Evolutionary conservation across 1,140 invertebrate genomes (phyloP).

Genomic region (Drosophila equinoxialis): DNA sequence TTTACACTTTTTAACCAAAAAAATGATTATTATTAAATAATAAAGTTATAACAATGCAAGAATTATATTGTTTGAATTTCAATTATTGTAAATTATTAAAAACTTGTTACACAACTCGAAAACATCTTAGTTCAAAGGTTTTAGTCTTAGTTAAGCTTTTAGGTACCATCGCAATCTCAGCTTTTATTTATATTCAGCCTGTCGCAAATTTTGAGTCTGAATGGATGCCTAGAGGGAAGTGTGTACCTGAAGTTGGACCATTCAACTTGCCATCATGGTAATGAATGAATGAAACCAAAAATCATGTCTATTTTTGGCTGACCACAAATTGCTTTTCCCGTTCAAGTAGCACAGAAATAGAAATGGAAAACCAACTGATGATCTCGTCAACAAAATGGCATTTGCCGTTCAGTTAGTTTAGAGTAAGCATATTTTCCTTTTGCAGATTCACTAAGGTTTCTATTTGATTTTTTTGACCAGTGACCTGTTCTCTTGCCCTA

Average conservation of each 20-base stretch:
- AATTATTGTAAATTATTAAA: no score
- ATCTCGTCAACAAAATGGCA: conserved; percentile 37
- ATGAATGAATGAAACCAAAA: not conserved
- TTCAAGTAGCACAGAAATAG: not conserved
- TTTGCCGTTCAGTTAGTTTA: conserved; percentile 30
- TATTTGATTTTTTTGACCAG: not conserved
- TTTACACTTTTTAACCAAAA: no score
- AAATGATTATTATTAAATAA: no score
- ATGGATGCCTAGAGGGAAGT: no score
- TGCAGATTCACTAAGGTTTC: not conserved
- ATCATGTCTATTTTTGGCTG: not conserved
- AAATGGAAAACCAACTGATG: conserved; percentile 5
- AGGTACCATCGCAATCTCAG: no score
- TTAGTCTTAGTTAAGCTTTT: no score
- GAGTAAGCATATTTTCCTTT: conserved; percentile 15
- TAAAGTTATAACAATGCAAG: no score
- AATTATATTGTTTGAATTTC: no score
- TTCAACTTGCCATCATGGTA: no score
- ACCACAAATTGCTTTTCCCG: conserved; percentile 1
- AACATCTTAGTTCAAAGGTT: no score
- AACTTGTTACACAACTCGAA: no score
- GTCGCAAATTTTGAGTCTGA: not conserved
- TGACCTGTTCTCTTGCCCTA: not conserved
- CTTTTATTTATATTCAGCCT: not conserved
- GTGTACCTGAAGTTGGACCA: no score